Conservation (phyloP, 2,113 vertebrate species). For the Gadus macrocephalus region DNA sequence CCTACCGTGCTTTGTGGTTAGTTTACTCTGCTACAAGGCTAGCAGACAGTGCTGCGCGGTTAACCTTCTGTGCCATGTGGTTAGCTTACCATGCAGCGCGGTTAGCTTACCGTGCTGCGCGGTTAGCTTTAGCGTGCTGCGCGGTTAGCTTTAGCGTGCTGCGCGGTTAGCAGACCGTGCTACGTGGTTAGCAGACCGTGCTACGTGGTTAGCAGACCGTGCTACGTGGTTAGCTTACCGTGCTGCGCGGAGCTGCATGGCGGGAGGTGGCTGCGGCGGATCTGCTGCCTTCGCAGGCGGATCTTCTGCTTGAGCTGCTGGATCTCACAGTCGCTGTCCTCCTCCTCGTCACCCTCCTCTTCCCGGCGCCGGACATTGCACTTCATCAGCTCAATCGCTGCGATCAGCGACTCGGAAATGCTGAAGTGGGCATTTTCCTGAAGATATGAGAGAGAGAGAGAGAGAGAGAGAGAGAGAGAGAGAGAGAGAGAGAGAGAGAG, state of each 20-base stretch:
- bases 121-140: background rate
- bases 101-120: too few species aligned
- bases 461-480: background rate
- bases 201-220: background rate
- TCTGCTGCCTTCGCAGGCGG: constrained; percentile 88
- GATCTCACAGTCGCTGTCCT: constrained; percentile 90
- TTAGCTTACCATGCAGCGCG: constrained; percentile 53
- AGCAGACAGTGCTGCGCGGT: constrained; percentile 35
- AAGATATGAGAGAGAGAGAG: background rate
- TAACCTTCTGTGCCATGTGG: background rate
- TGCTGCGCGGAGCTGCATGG: constrained; percentile 48
- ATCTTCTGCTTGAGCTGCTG: constrained; percentile 97
- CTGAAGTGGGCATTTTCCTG: constrained; percentile 99
- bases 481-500: background rate
- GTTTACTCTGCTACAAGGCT: constrained; percentile 39
- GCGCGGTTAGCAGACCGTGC: background rate
- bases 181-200: constrained; percentile 2
- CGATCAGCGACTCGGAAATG: constrained; percentile 95
- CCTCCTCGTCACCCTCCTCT: constrained; percentile 78
- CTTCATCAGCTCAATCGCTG: constrained; percentile 98
- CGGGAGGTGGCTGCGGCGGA: constrained; percentile 77
- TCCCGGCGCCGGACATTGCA: constrained; percentile 86
- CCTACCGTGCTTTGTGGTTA: background rate
- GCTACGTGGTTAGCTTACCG: constrained; percentile 41
- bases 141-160: constrained; percentile 16